Evolutionary conservation across 2,113 vertebrate genomes (phyloP), one percentile per base, ranked within the genome.

Genomic region (Apteryx owenii): DNA sequence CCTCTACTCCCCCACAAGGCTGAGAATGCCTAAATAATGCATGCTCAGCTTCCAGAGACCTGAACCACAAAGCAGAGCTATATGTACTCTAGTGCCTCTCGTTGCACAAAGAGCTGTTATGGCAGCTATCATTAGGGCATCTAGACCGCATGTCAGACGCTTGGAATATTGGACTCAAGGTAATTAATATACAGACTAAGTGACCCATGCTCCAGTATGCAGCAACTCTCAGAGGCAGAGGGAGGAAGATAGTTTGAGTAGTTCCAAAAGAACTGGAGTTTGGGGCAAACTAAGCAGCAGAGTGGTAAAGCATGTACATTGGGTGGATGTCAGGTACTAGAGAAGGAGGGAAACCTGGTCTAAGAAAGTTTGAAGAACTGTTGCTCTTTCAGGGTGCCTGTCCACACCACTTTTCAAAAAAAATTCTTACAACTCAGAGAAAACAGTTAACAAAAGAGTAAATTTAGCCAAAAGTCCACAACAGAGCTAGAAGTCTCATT

Each of bases 171-270:
- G 28, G 26, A 23, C 1, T 2, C 53, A 31, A 58, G 48, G 50
- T 36, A 58, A 69, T 48, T 40, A 69, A 69, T 6, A 17, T 2
- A 25, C 29, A 71, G 64, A 23, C 44, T 50, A 61, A 68, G 36
- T 23, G 5, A 68, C 31, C 46, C 58, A 51, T 11, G 1, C 33
- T 40, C 21, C 68, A 17, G 31, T 31, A 46, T 46, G 31, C 48
- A 58, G 40, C 3, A 51, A 26, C 7, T 44, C 38, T 12, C 46
- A 66, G n/a, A 44, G 69, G 60, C n/a, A 36, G n/a, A 73, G 25
- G 25, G 76, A 81, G 38, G 46, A 44, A 50, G 0, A 0, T 9
- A 28, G 17, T 10, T 25, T 1, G 4, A 79, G 36, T 7, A 72
- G 40, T 3, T 78, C 13, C 33, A 38, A 68, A 29, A 77, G 38